Conservation (phyloP, 1,140 invertebrate species). For the Halictus rubicundus region DNA sequence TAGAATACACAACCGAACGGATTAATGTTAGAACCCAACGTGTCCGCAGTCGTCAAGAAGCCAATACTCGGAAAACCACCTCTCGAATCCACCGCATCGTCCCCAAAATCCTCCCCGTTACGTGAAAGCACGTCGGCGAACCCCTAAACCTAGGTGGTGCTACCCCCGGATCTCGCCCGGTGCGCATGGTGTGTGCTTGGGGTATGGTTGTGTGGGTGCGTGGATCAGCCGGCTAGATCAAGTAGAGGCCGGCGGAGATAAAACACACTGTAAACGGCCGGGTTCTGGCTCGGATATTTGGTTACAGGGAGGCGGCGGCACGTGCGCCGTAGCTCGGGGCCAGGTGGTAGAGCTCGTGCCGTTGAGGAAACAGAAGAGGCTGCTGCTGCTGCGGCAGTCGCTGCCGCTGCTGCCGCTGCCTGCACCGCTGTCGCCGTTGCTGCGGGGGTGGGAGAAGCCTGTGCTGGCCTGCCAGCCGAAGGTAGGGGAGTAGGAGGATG, state of each 20-base stretch:
- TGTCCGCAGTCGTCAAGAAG: too few relatives aligned
- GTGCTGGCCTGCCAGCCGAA: neutral
- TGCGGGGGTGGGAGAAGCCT: conserved; percentile 31
- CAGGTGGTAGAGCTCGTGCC: conserved; percentile 67
- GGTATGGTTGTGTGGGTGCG: neutral
- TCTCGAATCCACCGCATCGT: too few relatives aligned
- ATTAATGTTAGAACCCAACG: too few relatives aligned
- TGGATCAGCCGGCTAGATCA: conserved; percentile 60
- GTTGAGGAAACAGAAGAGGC: conserved; percentile 53
- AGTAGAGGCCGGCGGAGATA: conserved; percentile 59
- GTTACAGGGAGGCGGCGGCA: conserved; percentile 80
- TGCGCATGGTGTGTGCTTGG: neutral
- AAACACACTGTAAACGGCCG: conserved; percentile 70
- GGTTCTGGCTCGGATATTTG: conserved; percentile 71
- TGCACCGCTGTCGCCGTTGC: neutral
- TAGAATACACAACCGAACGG: too few relatives aligned
- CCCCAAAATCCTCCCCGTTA: too few relatives aligned
- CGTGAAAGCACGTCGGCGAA: too few relatives aligned
- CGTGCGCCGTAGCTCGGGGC: conserved; percentile 75
- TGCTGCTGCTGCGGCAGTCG: neutral
- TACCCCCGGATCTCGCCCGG: neutral
- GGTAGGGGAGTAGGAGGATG: conserved; percentile 49
- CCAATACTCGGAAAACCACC: too few relatives aligned
- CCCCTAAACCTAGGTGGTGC: too few relatives aligned
- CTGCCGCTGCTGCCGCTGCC: too few relatives aligned